phyloP scores from a whole-genome alignment of 1,140 invertebrate species.

The Achroia grisella region DNA sequence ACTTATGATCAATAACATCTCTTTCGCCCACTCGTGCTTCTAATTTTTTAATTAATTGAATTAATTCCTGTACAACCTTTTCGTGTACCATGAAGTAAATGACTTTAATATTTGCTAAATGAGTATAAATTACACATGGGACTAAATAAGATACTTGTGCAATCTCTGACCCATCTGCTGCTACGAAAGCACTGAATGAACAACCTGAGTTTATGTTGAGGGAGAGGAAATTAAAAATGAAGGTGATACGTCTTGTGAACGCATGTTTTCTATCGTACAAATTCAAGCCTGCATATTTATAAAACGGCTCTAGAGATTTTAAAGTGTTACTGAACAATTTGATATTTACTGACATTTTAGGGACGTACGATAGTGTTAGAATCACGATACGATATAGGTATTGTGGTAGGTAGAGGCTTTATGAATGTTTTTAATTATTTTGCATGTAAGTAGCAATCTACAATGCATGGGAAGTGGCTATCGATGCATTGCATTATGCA shows the following conservation, averaged over 20 bases:
- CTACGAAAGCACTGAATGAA: conserved; percentile 4
- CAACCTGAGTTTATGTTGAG: conserved; percentile 15
- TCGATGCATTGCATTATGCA: too few species aligned
- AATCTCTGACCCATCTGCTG: conserved; percentile 8
- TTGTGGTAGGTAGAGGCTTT: too few species aligned
- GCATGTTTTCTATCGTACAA: conserved; percentile 9
- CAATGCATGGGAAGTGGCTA: too few species aligned
- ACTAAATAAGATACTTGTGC: conserved; percentile 14
- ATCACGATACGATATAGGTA: too few species aligned
- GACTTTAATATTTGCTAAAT: conserved; percentile 1
- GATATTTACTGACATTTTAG: too few species aligned
- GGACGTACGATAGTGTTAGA: too few species aligned
- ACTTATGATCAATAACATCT: conserved; percentile 10
- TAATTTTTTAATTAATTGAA: not conserved
- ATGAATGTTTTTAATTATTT: too few species aligned
- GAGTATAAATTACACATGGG: conserved; percentile 14
- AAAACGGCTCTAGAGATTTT: conserved; percentile 12
- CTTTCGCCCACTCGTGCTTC: not conserved
- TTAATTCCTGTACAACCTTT: too few species aligned
- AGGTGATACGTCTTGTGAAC: conserved; percentile 5
- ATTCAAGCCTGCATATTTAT: conserved; percentile 11
- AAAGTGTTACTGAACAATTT: too few species aligned
- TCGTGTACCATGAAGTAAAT: too few species aligned
- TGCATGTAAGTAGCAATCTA: too few species aligned
- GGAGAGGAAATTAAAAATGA: conserved; percentile 16